Conservation (phyloP, 2,113 vertebrate species). For the Oreotrochilus melanogaster region DNA sequence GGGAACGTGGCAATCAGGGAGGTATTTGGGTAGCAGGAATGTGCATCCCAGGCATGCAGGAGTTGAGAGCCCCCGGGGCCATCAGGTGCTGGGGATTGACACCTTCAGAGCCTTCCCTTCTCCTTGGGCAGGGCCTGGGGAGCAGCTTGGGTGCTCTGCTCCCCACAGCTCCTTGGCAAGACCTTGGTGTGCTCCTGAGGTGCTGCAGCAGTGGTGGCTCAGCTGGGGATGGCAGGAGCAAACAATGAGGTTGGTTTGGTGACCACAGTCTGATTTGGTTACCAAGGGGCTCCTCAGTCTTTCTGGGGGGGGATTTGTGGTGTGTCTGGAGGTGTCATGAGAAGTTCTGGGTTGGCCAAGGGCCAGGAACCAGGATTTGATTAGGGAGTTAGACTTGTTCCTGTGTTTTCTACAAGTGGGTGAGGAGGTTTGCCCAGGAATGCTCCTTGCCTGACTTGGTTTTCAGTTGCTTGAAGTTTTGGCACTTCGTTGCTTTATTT, state of each 20-base stretch:
- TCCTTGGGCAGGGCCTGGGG: neutral
- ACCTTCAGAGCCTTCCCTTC: neutral
- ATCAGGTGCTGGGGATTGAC: conserved; percentile 17
- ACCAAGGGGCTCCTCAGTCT: accelerated
- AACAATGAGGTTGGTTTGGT: neutral
- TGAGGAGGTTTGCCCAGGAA: neutral
- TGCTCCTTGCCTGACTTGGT: neutral
- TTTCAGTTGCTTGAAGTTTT: neutral
- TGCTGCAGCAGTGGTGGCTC: neutral
- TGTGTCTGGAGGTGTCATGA: neutral
- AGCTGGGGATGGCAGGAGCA: neutral
- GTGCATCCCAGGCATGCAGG: conserved; percentile 52
- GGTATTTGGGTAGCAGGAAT: conserved; percentile 52
- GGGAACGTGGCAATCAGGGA: neutral
- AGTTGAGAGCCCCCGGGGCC: conserved; percentile 17
- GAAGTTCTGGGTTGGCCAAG: neutral
- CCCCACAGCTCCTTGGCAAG: neutral
- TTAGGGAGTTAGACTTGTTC: neutral
- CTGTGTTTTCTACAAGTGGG: neutral
- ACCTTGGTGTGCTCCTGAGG: accelerated
- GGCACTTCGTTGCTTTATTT: neutral
- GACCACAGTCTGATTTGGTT: too few relatives aligned
- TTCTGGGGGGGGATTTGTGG: neutral
- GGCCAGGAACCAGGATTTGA: neutral
- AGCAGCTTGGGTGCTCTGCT: neutral